phyloP scores from a whole-genome alignment of 2,888 invertebrate genomes.

The Lithosia quadra region DNA sequence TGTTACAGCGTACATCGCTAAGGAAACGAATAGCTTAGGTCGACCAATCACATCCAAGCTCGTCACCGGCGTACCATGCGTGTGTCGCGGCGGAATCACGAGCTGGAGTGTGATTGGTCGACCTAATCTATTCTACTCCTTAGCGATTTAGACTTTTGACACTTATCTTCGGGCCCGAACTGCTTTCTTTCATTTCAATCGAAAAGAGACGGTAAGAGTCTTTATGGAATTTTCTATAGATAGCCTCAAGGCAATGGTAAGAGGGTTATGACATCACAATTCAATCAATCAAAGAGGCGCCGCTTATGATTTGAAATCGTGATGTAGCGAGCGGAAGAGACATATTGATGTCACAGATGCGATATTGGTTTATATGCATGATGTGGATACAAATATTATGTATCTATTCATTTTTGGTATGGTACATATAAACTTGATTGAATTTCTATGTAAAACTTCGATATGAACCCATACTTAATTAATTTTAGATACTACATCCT shows the following conservation, averaged over 20 bases:
- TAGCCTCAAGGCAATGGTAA: conserved; percentile 27
- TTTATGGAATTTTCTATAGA: conserved; percentile 17
- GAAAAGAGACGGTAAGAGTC: neutral
- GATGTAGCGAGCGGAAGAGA: conserved; percentile 18
- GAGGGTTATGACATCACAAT: conserved; percentile 33
- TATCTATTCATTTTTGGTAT: neutral
- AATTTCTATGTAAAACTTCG: neutral
- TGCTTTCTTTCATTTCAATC: neutral
- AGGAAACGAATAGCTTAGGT: no score
- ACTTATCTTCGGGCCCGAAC: no score
- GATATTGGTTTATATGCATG: conserved; percentile 31
- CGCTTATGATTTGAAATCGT: conserved; percentile 30
- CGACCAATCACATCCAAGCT: no score
- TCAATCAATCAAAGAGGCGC: conserved; percentile 45
- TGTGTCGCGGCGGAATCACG: no score
- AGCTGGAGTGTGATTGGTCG: no score
- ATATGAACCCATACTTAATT: no score
- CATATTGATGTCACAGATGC: conserved; percentile 33
- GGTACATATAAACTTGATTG: neutral
- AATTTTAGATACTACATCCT: no score
- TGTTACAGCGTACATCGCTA: no score
- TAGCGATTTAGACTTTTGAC: no score
- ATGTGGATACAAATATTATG: conserved; percentile 9
- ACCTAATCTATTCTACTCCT: no score
- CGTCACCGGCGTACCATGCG: no score